phyloP scores from a whole-genome alignment of 2,888 invertebrate species.

The Drosophila monieri region DNA sequence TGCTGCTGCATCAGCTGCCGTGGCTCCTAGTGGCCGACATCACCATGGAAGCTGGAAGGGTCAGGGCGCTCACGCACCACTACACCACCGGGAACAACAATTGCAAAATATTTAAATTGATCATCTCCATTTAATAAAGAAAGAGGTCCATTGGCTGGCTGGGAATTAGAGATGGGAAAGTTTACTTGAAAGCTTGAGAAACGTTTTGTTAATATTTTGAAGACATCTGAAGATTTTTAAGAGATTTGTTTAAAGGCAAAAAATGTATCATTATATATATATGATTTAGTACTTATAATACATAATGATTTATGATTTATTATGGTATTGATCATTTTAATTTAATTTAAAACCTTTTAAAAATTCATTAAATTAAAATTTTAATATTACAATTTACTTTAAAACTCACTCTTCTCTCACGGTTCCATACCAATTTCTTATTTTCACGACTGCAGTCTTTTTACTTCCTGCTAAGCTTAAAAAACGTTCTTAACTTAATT shows the following conservation, averaged over 20 bases:
- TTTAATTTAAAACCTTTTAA: too few relatives aligned
- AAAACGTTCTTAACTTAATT: constrained; percentile 78
- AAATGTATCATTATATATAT: too few relatives aligned
- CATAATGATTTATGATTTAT: too few relatives aligned
- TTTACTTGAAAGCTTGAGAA: background rate
- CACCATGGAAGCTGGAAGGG: constrained; percentile 17
- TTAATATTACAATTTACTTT: background rate
- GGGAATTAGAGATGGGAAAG: constrained; percentile 7
- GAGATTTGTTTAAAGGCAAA: too few relatives aligned
- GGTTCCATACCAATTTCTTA: constrained; percentile 10
- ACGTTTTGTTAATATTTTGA: too few relatives aligned
- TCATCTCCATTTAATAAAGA: constrained; percentile 83
- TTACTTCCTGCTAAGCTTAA: constrained; percentile 37
- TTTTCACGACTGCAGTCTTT: constrained; percentile 38
- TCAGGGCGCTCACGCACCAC: constrained; percentile 47
- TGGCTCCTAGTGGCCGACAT: constrained; percentile 1
- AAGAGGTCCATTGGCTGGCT: constrained; percentile 40
- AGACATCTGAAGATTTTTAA: too few relatives aligned
- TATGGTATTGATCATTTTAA: too few relatives aligned
- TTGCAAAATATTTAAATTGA: constrained; percentile 82
- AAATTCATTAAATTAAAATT: background rate
- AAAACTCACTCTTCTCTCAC: constrained; percentile 29
- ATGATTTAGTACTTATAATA: too few relatives aligned
- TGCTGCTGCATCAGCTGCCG: constrained; percentile 12
- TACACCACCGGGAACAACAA: constrained; percentile 29